A percentile compares a stretch with the other conserved stretches of the same genome.
Conservation (phyloP, 1,140 invertebrate species). For the Drosophila funebris region DNA sequence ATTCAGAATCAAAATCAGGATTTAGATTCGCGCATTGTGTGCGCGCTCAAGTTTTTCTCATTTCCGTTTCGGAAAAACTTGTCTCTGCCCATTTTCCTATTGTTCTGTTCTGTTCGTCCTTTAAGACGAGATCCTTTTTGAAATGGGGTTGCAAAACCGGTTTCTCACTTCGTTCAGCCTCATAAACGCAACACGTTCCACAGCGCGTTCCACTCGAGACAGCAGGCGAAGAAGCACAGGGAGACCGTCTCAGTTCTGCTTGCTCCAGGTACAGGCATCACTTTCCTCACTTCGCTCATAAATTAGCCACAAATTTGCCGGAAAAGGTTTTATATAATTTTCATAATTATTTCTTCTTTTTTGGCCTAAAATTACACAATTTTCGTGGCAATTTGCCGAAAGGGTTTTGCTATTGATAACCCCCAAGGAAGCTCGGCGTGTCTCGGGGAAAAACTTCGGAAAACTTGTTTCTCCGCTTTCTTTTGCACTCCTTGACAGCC, state of each 20-base stretch:
- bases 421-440: too few relatives aligned
- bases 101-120: slow-evolving; percentile 41
- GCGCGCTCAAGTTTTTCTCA: slow-evolving; percentile 78
- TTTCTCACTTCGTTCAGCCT: slow-evolving; percentile 57
- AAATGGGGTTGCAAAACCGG: slow-evolving; percentile 46
- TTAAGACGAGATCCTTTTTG: neutral
- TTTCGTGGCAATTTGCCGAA: slow-evolving; percentile 51
- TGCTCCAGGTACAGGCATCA: slow-evolving; percentile 11
- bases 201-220: slow-evolving; percentile 63
- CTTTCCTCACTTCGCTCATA: slow-evolving; percentile 43
- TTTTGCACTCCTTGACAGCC: slow-evolving; percentile 6
- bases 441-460: too few relatives aligned
- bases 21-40: slow-evolving; percentile 42
- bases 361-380: slow-evolving; percentile 65
- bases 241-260: slow-evolving; percentile 18
- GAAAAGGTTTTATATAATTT: slow-evolving; percentile 62
- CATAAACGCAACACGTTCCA: slow-evolving; percentile 75
- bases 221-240: slow-evolving; percentile 4
- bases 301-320: slow-evolving; percentile 82
- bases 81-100: slow-evolving; percentile 67
- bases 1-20: slow-evolving; percentile 6
- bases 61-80: slow-evolving; percentile 67
- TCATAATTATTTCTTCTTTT: slow-evolving; percentile 65
- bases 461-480: slow-evolving; percentile 43
- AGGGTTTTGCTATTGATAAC: slow-evolving; percentile 41